phyloP scores from a whole-genome alignment of 1,140 invertebrate genomes.

The Pseudoatta argentina region DNA sequence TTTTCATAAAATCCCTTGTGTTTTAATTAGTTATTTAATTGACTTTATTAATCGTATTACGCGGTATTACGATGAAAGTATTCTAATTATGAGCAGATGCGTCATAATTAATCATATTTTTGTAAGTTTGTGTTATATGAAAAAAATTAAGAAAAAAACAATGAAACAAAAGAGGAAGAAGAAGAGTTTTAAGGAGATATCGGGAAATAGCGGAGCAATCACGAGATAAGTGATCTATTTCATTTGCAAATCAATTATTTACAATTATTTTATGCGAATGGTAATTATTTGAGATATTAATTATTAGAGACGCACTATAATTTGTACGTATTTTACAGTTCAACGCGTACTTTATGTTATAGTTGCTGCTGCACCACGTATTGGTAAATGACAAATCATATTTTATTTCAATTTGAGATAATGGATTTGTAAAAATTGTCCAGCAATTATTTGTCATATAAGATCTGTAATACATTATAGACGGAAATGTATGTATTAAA shows the following conservation, averaged over 20 bases:
- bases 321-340: not conserved
- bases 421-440: not conserved
- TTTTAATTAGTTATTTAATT: not conserved
- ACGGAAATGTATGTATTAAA: not conserved
- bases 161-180: not conserved
- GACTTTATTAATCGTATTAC: not conserved
- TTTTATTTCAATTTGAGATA: slow-evolving; percentile 1
- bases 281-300: slow-evolving; percentile 2
- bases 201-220: not conserved
- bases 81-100: not conserved
- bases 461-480: not conserved
- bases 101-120: not conserved
- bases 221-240: not conserved
- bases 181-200: not conserved
- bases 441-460: not conserved
- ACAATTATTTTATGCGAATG: not conserved
- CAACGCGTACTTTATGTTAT: not conserved
- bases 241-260: not conserved
- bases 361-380: not conserved
- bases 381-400: slow-evolving; percentile 2
- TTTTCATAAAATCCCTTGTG: not conserved
- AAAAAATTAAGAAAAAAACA: not conserved
- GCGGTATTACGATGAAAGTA: not conserved
- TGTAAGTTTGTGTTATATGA: not conserved
- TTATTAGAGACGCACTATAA: not conserved